Evolutionary conservation across 2,888 invertebrate genomes (phyloP).

Genomic region (Sminthurinus aureus): DNA sequence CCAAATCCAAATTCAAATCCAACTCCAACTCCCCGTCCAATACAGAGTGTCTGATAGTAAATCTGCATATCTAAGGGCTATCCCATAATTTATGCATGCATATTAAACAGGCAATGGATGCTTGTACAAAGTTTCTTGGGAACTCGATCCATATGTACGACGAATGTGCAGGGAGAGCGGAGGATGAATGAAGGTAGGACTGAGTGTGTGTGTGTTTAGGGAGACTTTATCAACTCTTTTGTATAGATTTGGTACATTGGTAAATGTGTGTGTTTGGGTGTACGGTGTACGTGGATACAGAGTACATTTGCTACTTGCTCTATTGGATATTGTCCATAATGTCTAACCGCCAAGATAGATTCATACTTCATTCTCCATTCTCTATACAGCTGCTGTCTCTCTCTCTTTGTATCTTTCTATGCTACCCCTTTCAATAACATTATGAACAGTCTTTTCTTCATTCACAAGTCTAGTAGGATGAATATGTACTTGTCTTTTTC

Average conservation of each 20-base stretch:
- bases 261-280: not conserved
- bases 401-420: not conserved
- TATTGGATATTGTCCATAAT: slow-evolving; percentile 41
- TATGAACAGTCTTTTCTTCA: slow-evolving; percentile 31
- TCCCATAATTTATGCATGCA: slow-evolving; percentile 59
- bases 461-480: not conserved
- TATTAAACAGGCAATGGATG: slow-evolving; percentile 51
- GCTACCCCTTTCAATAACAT: slow-evolving; percentile 1
- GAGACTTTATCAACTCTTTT: no score
- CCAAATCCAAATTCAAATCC: no score
- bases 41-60: slow-evolving; percentile 17
- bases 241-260: no score
- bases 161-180: not conserved
- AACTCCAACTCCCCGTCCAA: slow-evolving; percentile 10
- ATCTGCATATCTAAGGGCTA: slow-evolving; percentile 57
- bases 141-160: slow-evolving; percentile 38
- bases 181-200: no score
- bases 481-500: slow-evolving; percentile 5
- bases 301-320: slow-evolving; percentile 6
- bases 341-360: slow-evolving; percentile 21
- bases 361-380: no score
- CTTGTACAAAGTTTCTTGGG: slow-evolving; percentile 45
- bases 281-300: not conserved
- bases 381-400: slow-evolving; percentile 29
- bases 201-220: not conserved